Conservation (phyloP, 2,888 invertebrate species). For the Slavum lentiscoides region DNA sequence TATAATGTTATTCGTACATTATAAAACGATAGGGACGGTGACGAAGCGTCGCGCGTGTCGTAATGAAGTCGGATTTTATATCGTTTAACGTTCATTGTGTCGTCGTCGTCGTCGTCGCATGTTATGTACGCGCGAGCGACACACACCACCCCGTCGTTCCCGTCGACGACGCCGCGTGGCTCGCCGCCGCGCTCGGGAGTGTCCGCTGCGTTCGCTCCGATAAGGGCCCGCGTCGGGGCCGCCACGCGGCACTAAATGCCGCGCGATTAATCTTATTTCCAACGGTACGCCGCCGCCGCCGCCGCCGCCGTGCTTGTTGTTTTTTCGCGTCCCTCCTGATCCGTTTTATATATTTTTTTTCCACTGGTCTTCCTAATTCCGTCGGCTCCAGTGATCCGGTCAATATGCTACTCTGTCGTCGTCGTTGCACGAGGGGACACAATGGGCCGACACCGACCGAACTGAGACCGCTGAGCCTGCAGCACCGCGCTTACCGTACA, state of each 20-base stretch:
- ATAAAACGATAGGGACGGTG: no score
- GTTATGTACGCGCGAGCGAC: no score
- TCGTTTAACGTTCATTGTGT: neutral
- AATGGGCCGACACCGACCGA: neutral
- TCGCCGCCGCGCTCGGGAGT: constrained; percentile 10
- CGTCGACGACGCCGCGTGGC: constrained; percentile 29
- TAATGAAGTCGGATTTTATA: constrained; percentile 21
- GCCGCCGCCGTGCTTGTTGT: constrained; percentile 8
- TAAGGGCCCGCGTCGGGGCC: constrained; percentile 10
- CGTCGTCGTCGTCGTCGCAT: no score
- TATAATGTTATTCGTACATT: no score
- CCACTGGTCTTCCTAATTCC: neutral
- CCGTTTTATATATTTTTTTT: neutral
- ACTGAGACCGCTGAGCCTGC: no score
- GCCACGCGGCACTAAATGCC: constrained; percentile 46
- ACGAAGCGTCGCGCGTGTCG: neutral
- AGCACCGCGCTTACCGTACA: no score
- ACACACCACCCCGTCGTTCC: no score
- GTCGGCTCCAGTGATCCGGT: constrained; percentile 44
- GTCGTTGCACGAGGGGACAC: neutral
- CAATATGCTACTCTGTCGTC: constrained; percentile 46
- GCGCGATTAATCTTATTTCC: constrained; percentile 49
- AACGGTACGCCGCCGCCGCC: constrained; percentile 23
- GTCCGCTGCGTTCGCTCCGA: constrained; percentile 24
- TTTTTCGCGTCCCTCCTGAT: constrained; percentile 14